Evolutionary conservation across 2,888 invertebrate genomes (phyloP).

Genomic region (Leptopilina myrica): DNA sequence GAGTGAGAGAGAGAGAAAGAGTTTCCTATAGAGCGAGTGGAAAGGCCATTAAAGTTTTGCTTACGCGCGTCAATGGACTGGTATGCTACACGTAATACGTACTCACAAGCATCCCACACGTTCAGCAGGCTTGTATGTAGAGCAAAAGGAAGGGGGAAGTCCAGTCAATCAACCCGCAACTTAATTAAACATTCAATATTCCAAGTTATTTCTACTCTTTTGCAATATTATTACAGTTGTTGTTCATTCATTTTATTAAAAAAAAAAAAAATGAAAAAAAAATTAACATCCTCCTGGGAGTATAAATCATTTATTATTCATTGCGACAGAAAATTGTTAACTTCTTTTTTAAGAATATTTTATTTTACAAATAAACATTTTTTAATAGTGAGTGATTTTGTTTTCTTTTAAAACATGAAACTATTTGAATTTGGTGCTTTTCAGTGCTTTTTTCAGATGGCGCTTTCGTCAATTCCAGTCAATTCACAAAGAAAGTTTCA

Average conservation of each 20-base stretch:
- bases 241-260: no score
- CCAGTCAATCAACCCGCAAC: slow-evolving; percentile 29
- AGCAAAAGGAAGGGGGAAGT: slow-evolving; percentile 38
- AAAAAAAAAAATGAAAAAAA: no score
- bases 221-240: slow-evolving; percentile 1
- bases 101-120: slow-evolving; percentile 23
- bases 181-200: slow-evolving; percentile 38
- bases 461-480: no score
- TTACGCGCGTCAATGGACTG: slow-evolving; percentile 34
- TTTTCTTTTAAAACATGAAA: no score
- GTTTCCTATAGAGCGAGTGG: background rate
- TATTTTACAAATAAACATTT: no score
- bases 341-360: background rate
- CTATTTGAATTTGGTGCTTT: no score
- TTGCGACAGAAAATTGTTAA: background rate
- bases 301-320: background rate
- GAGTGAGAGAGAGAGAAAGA: no score
- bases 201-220: slow-evolving; percentile 10
- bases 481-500: no score
- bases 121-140: slow-evolving; percentile 19
- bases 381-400: no score
- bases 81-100: slow-evolving; percentile 24
- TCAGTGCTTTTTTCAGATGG: no score
- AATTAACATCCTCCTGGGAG: no score
- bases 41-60: slow-evolving; percentile 23